Base-by-base conservation (phyloP, 2,888 invertebrate genomes). In the Drosophila prostipennis region DNA sequence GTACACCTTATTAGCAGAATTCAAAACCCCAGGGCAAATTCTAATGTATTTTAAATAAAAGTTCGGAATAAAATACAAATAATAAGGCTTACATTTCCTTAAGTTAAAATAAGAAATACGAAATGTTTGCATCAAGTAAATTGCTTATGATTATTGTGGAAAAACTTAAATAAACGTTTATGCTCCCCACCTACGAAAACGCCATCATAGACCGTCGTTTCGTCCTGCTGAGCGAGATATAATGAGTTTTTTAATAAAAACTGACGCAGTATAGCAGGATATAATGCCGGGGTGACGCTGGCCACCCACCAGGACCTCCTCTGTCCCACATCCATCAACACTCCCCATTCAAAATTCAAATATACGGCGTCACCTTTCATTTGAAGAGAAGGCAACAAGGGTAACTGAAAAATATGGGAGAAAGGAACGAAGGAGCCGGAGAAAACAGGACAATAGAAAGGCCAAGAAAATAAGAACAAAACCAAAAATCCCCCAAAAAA, bases 211-310 rank as follows among this genome's bases (percentile, higher is more conserved):
- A 65, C 64, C 64, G 45, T 26, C 37, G 45, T 65, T 26, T 26
- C 37, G 39, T 65, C 67, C 61, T 32, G 58, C 73, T 60, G 52
- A 64, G 70, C 64, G 65, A 57, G 60, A 64, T 56, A 74, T 77
- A 82, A 79, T 79, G 79, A 82, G 74, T 69, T 82, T 82, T 82
- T 79, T 79, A 82, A 79, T 79, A 79, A 74, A 79, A 82, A 71
- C 68, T 71, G 74, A 74, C 48, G 34, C 48, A 48, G 16, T 10
- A 26, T 34, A 14, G 57, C 72, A 55, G 78, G 43, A 69, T 63
- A 79, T 81, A 77, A 73, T 76, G 73, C 51, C 67, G 52, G 43
- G 54, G 52, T 63, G 60, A 45, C 54, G 51, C 54, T 48, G 45
- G 37, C 42, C 42, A 45, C 57, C 43, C 58, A 14, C 23, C 32